Evolutionary conservation across 2,888 invertebrate species (phyloP), one percentile per base, ranked within the genome.

Genomic region (Silvanus unidentatus): DNA sequence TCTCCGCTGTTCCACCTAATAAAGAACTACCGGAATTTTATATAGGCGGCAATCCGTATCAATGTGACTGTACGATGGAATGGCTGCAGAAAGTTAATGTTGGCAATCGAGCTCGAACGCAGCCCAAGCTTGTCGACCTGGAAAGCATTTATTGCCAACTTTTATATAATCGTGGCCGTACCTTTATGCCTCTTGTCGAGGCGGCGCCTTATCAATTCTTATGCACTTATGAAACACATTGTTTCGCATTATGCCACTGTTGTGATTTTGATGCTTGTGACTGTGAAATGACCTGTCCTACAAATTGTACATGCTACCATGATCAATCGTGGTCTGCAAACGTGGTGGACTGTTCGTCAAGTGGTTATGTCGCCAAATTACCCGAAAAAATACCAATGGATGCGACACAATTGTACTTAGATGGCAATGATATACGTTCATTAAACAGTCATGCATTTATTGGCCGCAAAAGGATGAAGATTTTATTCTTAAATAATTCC

Each of bases 261-360:
- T 93, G 92, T 70, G 90, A 91, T 69, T 93, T 88, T 66, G 90
- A 90, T 63, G 88, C 88, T 28, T 93, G 92, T 69, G 92, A 93
- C 72, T 93, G 92, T 74, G 88, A 92, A 76, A 90, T 90, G 86
- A 88, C 87, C 40, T 93, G 92, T 64, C 92, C 92, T 15, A 78
- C 77, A 44, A 88, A 88, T 65, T 93, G 92, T 72, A 86, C 86
- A 43, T 93, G 92, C 71, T 92, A 88, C 73, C 88, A 89, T 66
- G 91, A 92, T 70, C 86, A 88, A 65, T 84, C 86, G 15, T 91
- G 89, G 87, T 81, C 84, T 36, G 87, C 88, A 13, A 90, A 90
- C 73, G 86, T 90, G 39, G 88, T 90, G 40, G 88, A 89, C 69
- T 90, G 90, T 65, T 84, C 86, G 39, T 59, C 75, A 48, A 79